Base-by-base conservation (phyloP, 2,113 vertebrate genomes). In the Willisornis vidua region DNA sequence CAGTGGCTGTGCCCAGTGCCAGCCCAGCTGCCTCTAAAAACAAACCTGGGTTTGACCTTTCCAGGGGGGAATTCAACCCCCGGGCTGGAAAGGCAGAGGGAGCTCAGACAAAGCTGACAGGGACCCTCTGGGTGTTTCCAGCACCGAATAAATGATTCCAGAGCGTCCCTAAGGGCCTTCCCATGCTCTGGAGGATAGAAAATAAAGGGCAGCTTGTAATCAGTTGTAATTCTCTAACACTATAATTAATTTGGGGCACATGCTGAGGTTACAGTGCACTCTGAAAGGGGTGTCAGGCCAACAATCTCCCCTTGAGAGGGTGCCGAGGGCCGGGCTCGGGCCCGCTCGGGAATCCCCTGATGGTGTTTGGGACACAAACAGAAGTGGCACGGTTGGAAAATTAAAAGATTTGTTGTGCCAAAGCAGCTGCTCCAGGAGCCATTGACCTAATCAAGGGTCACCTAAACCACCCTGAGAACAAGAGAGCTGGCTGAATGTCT, bases 21-120 rank as follows among this genome's bases (percentile, higher is more conserved):
- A 75, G 76, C 84, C 13, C 46, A 72, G 4, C 51, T 87, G 92
- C 90, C 90, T 88, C 63, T 19, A 43, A 87, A 29, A 48, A 85
- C 91, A 67, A 89, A 73, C 73, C 59, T 19, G 18, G 66, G 26
- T 67, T 54, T 85, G 79, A 93, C 85, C 92, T 97, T 95, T 59
- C 9, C 28, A 41, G 43, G 63, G 39, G 37, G 48, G 4, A n/a
- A 43, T 29, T 80, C 39, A 82, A 87, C 26, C 57, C 72, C 59
- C 45, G 10, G 10, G 1, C 24, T 33, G 71, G 67, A 91, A 12
- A 55, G 10, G 17, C 0, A 43, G 68, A 29, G 16, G 28, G 33
- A 73, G 49, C 24, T 82, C 41, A 14, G 23, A 61, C 33, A 29
- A n/a, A 86, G 52, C 19, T 25, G 25, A 17, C 0, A 3, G 26